Conservation (phyloP, 2,888 invertebrate genomes). For the Agrochola lychnidis region DNA sequence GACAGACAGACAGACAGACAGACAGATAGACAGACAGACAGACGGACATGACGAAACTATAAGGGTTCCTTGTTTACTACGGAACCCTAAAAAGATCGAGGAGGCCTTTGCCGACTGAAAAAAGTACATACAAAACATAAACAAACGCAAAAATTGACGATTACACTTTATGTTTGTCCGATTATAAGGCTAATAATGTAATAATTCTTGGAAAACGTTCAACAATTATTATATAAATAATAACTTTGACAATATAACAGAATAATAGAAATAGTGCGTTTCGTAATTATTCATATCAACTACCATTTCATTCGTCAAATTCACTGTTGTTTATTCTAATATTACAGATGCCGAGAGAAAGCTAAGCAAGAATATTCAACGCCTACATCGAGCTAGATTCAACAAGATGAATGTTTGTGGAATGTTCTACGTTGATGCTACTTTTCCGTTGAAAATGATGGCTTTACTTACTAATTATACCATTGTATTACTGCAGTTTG, state of each 20-base stretch:
- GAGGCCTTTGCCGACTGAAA: neutral
- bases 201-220: neutral
- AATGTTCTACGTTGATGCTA: slow-evolving; percentile 28
- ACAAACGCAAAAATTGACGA: neutral
- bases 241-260: neutral
- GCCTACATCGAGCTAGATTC: neutral
- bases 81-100: too few species aligned
- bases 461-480: slow-evolving; percentile 5
- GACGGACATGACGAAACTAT: too few species aligned
- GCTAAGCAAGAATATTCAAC: neutral
- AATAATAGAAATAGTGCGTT: neutral
- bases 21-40: too few species aligned
- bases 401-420: neutral
- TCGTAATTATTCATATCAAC: neutral
- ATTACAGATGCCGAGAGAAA: neutral
- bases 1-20: too few species aligned
- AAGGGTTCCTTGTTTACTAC: too few species aligned
- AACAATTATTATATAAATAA: neutral
- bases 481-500: slow-evolving; percentile 12
- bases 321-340: neutral
- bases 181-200: too few species aligned
- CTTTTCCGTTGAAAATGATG: slow-evolving; percentile 1
- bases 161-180: too few species aligned
- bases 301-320: neutral
- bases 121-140: neutral